Percentiles rank a stretch among this genome's conserved stretches.
Conservation (phyloP, 2,888 invertebrate genomes). For the Pimpla rufipes region DNA sequence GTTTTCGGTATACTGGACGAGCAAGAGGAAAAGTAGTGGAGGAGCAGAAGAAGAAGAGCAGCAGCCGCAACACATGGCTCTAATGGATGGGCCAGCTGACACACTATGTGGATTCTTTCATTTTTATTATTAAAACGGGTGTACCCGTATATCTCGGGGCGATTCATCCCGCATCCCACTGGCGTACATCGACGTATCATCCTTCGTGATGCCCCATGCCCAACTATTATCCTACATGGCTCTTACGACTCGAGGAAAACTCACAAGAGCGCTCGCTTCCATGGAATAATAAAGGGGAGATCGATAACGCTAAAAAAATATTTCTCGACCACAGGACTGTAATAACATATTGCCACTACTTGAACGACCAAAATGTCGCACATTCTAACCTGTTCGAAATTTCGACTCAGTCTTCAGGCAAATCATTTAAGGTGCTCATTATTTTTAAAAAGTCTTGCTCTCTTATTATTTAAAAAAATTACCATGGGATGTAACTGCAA, state of each 20-base stretch:
- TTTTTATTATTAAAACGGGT: slow-evolving; percentile 64
- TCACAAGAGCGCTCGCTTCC: neutral
- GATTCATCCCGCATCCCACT: slow-evolving; percentile 39
- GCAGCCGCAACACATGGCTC: slow-evolving; percentile 54
- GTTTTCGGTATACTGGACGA: slow-evolving; percentile 19
- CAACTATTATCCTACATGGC: slow-evolving; percentile 23
- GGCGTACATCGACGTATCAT: slow-evolving; percentile 26
- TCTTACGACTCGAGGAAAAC: slow-evolving; percentile 2
- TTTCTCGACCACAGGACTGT: neutral
- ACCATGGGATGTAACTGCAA: too few relatives aligned
- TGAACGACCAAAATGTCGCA: neutral
- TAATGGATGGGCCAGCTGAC: slow-evolving; percentile 69
- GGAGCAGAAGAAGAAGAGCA: slow-evolving; percentile 38
- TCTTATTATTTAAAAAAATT: too few relatives aligned
- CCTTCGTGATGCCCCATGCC: neutral
- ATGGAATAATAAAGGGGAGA: slow-evolving; percentile 5
- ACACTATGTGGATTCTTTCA: slow-evolving; percentile 54
- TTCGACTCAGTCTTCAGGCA: neutral
- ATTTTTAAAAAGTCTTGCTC: too few relatives aligned
- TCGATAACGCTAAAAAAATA: slow-evolving; percentile 5
- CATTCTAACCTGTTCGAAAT: neutral
- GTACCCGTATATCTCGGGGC: slow-evolving; percentile 35
- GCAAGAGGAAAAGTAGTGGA: slow-evolving; percentile 32
- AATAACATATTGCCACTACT: neutral
- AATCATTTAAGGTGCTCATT: neutral